Evolutionary conservation across 2,113 vertebrate species (phyloP).

Genomic region (Leptobrachium ailaonicum): DNA sequence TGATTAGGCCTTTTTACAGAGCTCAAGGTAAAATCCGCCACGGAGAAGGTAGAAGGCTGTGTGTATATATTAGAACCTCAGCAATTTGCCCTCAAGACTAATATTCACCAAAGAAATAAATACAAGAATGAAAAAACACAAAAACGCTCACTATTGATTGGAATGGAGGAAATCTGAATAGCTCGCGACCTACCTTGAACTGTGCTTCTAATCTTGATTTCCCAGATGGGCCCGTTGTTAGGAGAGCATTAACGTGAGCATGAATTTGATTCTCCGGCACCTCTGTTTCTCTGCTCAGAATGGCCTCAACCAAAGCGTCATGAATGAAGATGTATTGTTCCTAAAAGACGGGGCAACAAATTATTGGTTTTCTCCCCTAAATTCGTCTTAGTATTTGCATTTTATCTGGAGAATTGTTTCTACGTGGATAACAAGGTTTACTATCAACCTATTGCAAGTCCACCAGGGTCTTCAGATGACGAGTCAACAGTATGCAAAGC

Average conservation of each 20-base stretch:
- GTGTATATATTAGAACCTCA: conserved; percentile 14
- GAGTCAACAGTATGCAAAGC: too few species aligned
- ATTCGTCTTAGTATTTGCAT: not conserved
- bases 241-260: conserved; percentile 84
- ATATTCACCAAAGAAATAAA: conserved; percentile 6
- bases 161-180: not conserved
- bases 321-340: conserved; percentile 96
- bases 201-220: conserved; percentile 85
- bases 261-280: conserved; percentile 79
- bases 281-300: conserved; percentile 86
- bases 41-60: conserved; percentile 2
- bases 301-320: conserved; percentile 86
- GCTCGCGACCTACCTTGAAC: conserved; percentile 80
- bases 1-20: conserved; percentile 43
- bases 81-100: not conserved
- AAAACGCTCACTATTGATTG: conserved; percentile 15
- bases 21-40: conserved; percentile 31
- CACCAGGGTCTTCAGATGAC: too few species aligned
- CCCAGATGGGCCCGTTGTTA: conserved; percentile 81
- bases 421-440: too few species aligned
- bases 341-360: conserved; percentile 59
- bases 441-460: too few species aligned
- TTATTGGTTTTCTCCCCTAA: not conserved
- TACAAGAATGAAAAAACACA: conserved; percentile 1
- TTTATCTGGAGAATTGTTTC: too few species aligned